phyloP scores from a whole-genome alignment of 2,113 vertebrate genomes.

The human (Homo sapiens) region DNA sequence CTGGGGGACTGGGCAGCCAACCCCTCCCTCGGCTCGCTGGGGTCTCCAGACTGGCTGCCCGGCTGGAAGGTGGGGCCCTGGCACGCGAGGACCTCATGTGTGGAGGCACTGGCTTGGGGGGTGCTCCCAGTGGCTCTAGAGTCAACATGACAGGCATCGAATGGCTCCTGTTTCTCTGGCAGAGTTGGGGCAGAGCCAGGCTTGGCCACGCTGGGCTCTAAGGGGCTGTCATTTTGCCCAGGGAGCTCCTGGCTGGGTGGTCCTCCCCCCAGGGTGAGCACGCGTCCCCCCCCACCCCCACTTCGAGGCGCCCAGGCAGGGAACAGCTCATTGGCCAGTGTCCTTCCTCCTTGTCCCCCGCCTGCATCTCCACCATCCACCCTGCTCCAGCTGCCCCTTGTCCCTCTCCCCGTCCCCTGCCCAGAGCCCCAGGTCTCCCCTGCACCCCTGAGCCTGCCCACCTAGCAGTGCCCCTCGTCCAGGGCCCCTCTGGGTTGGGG shows the following conservation, averaged over 20 bases:
- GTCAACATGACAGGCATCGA: not conserved
- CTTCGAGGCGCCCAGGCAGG: not conserved
- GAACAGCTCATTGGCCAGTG: not conserved
- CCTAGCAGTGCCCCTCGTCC: fast-evolving
- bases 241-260: not conserved
- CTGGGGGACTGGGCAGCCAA: not conserved
- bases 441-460: not conserved
- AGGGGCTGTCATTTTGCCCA: not conserved
- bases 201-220: not conserved
- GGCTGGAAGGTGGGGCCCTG: not conserved
- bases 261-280: not conserved
- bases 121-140: too few relatives aligned
- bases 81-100: not conserved
- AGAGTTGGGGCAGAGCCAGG: not conserved
- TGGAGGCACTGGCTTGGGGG: too few relatives aligned
- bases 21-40: not conserved
- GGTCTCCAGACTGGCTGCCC: not conserved
- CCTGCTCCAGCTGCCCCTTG: too few relatives aligned
- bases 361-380: not conserved
- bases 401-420: not conserved
- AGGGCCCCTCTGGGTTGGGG: not conserved
- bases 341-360: not conserved
- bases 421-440: not conserved
- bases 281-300: not conserved
- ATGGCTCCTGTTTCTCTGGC: not conserved